Evolutionary conservation across 2,888 invertebrate species (phyloP).

Genomic region (Phengaris arion): DNA sequence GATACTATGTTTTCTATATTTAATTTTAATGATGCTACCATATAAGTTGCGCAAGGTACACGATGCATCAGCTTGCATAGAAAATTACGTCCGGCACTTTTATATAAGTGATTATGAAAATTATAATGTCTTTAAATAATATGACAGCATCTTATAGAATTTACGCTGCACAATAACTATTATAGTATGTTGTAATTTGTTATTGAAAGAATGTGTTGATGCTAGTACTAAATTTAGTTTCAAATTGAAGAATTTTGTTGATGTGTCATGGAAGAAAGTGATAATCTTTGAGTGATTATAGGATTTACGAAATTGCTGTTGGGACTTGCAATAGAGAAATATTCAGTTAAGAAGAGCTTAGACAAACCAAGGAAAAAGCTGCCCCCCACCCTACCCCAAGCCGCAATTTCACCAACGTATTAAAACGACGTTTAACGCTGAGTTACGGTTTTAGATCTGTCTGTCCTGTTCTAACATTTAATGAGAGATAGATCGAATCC

Average conservation of each 20-base stretch:
- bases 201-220: neutral
- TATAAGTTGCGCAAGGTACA: conserved; percentile 7
- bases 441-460: too few species aligned
- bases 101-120: conserved; percentile 6
- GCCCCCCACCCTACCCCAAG: too few species aligned
- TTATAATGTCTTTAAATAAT: conserved; percentile 10
- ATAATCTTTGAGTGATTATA: too few species aligned
- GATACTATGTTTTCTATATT: conserved; percentile 12
- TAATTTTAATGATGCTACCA: conserved; percentile 22
- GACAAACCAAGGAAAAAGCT: too few species aligned
- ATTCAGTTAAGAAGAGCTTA: too few species aligned
- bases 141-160: neutral
- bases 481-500: too few species aligned
- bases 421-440: too few species aligned
- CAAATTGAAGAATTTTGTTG: neutral
- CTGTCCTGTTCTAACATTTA: too few species aligned
- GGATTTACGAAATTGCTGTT: too few species aligned
- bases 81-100: conserved; percentile 28
- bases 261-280: too few species aligned
- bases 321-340: too few species aligned
- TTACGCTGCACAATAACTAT: neutral
- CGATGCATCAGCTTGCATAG: conserved; percentile 21
- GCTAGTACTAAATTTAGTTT: neutral
- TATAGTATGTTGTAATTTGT: neutral
- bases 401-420: too few species aligned